Evolutionary conservation across 2,113 vertebrate genomes (phyloP), one percentile per base, ranked within the genome.

Genomic region (Ivindomyrus marchei): DNA sequence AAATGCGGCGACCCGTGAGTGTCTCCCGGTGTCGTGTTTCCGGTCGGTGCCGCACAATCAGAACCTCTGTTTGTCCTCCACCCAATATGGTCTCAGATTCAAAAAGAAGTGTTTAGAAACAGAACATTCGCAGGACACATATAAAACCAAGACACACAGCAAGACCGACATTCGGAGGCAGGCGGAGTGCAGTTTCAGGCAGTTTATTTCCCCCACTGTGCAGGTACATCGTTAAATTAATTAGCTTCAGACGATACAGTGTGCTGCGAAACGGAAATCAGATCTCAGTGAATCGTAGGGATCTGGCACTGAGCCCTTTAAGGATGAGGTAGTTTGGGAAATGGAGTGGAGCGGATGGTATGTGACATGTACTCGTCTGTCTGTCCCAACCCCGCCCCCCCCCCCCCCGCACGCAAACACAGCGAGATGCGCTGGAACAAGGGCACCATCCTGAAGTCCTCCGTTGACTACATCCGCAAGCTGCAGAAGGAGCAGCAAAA

Each of bases 351-450:
- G 70, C 3, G 13, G 70, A 39, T 13, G 70, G 15, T 77, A 8
- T 8, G 17, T 39, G 36, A 3, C 19, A 42, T 85, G 45, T n/a
- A 42, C 42, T 85, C 45, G 47, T 85, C 39, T 46, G 42, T 19
- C 45, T 85, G 4, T 42, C 42, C 58, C 3, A 58, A 31, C 8
- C 70, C 3, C 50, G 1, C 46, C 24, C 24, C n/a, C 9, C 45
- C 11, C 24, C n/a, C n/a, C n/a, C n/a, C n/a, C n/a, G n/a, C 45
- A 19, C 36, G 24, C 50, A 49, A 49, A 87, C 5, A 15, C 89
- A 96, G 96, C 89, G 96, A 96, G 77, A 94, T 95, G 93, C 95
- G 96, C 85, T 96, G 96, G 96, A 97, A 97, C 90, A 97, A 97
- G 84, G 96, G 96, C 7, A 97, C 95, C 27, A 97, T 97, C 89